Conservation (phyloP, 2,113 vertebrate species). For the Dunckerocampus dactyliophorus region DNA sequence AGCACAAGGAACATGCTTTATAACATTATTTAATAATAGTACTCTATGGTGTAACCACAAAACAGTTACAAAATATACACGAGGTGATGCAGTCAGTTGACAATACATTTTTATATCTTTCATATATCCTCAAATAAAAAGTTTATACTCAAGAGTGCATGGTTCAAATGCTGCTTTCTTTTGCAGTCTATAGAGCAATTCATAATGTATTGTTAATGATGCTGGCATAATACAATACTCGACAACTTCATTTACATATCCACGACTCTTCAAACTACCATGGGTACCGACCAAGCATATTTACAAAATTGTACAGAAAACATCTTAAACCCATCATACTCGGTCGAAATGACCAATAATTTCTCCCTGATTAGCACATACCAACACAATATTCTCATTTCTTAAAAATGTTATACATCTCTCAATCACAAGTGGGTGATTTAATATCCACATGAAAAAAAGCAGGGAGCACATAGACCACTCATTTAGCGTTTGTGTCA, state of each 20-base stretch:
- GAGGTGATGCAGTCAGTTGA: constrained; percentile 50
- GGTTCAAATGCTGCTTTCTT: constrained; percentile 37
- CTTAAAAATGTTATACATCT: constrained; percentile 58
- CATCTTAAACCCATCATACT: constrained; percentile 41
- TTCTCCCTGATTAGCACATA: constrained; percentile 60
- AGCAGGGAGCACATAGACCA: constrained; percentile 53
- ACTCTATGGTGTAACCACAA: constrained; percentile 56
- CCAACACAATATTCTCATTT: constrained; percentile 57
- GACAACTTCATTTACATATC: constrained; percentile 53
- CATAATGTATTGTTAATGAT: constrained; percentile 25
- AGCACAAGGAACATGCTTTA: constrained; percentile 35
- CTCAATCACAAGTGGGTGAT: constrained; percentile 58
- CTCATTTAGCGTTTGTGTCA: constrained; percentile 26
- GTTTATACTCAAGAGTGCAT: constrained; percentile 41
- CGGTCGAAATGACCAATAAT: constrained; percentile 63
- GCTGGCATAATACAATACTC: constrained; percentile 51
- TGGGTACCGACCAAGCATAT: constrained; percentile 36
- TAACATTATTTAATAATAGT: constrained; percentile 63
- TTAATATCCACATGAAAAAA: constrained; percentile 57
- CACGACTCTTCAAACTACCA: constrained; percentile 53
- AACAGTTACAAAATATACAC: constrained; percentile 73
- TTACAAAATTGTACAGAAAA: constrained; percentile 60
- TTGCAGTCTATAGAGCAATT: constrained; percentile 45
- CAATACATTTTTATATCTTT: constrained; percentile 59
- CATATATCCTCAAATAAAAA: constrained; percentile 60